Evolutionary conservation across 2,113 vertebrate genomes (phyloP).

Genomic region (Zeus faber): DNA sequence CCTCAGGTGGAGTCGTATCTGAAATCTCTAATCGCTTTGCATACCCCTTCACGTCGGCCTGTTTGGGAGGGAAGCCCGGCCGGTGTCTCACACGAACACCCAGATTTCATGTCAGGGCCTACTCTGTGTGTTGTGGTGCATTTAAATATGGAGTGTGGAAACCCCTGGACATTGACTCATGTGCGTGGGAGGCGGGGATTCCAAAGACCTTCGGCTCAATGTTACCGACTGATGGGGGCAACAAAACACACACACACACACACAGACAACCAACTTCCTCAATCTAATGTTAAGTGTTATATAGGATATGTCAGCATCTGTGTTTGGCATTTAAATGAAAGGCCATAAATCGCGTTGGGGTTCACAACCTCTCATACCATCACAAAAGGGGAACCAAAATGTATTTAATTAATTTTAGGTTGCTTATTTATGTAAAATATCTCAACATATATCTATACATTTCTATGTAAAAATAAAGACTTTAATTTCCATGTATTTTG

Average conservation of each 20-base stretch:
- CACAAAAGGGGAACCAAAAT: too few species aligned
- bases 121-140: slow-evolving; percentile 40
- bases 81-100: too few species aligned
- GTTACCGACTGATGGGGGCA: neutral
- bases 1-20: too few species aligned
- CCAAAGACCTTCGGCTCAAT: slow-evolving; percentile 48
- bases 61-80: too few species aligned
- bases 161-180: slow-evolving; percentile 77
- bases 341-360: neutral
- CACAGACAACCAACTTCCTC: slow-evolving; percentile 62
- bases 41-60: too few species aligned
- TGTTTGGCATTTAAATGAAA: neutral
- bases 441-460: too few species aligned
- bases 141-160: slow-evolving; percentile 68
- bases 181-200: slow-evolving; percentile 75
- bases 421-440: too few species aligned
- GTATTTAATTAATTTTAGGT: too few species aligned
- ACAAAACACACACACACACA: too few species aligned
- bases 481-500: too few species aligned
- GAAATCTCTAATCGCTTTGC: too few species aligned
- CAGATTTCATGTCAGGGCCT: neutral
- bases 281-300: slow-evolving; percentile 25
- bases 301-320: neutral
- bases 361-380: neutral
- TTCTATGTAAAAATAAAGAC: too few species aligned